Evolutionary conservation across 2,113 vertebrate species (phyloP).

Genomic region (Seriola aureovittata): DNA sequence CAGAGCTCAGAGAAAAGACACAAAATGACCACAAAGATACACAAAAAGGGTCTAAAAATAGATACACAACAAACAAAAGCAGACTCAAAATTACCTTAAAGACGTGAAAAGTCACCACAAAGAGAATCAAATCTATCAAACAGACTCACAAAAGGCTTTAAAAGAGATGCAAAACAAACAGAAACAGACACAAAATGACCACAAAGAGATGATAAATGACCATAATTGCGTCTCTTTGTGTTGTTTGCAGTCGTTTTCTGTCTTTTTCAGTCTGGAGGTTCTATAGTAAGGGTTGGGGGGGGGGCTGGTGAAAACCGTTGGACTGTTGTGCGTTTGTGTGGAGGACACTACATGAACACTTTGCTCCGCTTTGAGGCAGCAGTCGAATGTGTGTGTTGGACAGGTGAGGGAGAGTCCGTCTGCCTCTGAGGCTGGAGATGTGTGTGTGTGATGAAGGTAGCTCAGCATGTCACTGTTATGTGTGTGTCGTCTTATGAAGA

Average conservation of each 20-base stretch:
- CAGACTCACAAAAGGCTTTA: too few species aligned
- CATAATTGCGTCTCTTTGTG: neutral
- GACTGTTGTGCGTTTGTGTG: too few species aligned
- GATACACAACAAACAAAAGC: neutral
- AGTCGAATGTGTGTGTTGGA: conserved; percentile 13
- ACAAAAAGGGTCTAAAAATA: neutral
- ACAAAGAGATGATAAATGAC: neutral
- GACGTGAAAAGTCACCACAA: too few species aligned
- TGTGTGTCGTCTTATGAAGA: too few species aligned
- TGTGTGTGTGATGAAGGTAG: neutral
- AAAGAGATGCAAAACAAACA: too few species aligned
- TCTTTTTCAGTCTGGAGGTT: neutral
- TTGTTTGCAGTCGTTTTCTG: neutral
- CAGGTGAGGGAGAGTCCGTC: neutral
- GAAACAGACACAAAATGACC: neutral
- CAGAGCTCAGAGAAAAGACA: neutral
- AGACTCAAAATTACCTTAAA: too few species aligned
- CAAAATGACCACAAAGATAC: neutral
- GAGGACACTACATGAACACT: neutral
- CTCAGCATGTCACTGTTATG: too few species aligned
- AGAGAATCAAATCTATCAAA: too few species aligned
- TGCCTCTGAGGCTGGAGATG: neutral
- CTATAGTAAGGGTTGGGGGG: too few species aligned
- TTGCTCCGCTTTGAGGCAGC: neutral
- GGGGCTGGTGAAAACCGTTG: too few species aligned